Evolutionary conservation across 2,888 invertebrate genomes (phyloP), one percentile per base, ranked within the genome.

Genomic region (Syrphus vitripennis): DNA sequence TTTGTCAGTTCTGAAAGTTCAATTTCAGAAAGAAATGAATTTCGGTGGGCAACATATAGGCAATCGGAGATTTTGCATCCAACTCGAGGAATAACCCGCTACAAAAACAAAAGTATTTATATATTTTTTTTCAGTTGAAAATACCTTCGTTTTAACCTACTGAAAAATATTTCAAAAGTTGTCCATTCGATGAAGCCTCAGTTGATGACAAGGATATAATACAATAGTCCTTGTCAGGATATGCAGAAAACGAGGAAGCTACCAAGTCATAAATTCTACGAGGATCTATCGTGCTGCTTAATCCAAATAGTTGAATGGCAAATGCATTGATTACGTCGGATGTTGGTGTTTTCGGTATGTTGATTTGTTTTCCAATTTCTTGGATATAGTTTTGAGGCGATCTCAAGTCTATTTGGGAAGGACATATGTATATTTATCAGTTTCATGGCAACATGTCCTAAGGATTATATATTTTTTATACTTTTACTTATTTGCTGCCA

Each of bases 191-290:
- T 10, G 87, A 87, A 5, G 78, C 70, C 4, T 75, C 59, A 1
- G 69, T 70, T 1, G 83, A 71, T 9, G 89, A 82, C 4, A 91
- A 45, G 1, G 89, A 81, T 2, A 92, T 77, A 10, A 92, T 81
- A 14, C 91, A 91, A 65, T 90, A 96, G 59, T 96, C 95, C 29
- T 93, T 93, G 4, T 94, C 92, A 1, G 95, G 95, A 91, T 94
- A 95, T 48, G 94, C 93, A 89, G 95, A 94, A 90, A 96, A 96
- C 0, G 95, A 94, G 0, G 94, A 95, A 87, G 94, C 94, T 14
- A 96, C 91, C 63, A 96, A 93, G 87, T 95, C 94, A 61, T 92
- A 93, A 0, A 93, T 90, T 80, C 92, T 91, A 69, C 94, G 92
- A 26, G 93, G 93, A 88, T 95, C 94, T 70, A 94, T 69, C 0